Evolutionary conservation across 2,888 invertebrate genomes (phyloP).

Genomic region (Halictus ligatus): DNA sequence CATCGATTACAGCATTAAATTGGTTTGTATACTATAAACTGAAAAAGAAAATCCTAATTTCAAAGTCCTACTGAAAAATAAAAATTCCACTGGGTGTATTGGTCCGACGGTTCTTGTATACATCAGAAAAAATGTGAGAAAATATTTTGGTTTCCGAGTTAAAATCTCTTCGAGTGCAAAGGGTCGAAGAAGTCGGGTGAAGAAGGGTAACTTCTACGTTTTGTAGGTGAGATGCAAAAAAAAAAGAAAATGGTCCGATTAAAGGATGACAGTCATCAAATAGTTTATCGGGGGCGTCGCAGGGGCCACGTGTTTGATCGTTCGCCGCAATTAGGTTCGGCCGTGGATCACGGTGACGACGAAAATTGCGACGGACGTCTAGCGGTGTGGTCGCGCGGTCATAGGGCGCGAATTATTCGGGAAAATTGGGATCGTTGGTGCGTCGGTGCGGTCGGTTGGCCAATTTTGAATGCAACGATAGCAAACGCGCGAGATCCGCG

Average conservation of each 20-base stretch:
- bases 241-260: background rate
- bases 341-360: slow-evolving; percentile 32
- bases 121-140: too few species aligned
- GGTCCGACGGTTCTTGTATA: too few species aligned
- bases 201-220: too few species aligned
- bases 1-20: too few species aligned
- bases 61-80: too few species aligned
- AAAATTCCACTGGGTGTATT: too few species aligned
- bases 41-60: too few species aligned
- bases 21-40: too few species aligned
- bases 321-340: slow-evolving; percentile 28
- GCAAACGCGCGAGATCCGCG: slow-evolving; percentile 46
- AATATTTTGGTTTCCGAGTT: too few species aligned
- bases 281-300: background rate
- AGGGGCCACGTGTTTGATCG: background rate
- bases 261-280: background rate
- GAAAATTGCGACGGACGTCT: slow-evolving; percentile 47
- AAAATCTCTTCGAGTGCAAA: too few species aligned
- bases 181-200: too few species aligned
- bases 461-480: slow-evolving; percentile 50
- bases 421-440: slow-evolving; percentile 51
- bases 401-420: slow-evolving; percentile 56
- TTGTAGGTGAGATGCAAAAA: background rate
- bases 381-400: slow-evolving; percentile 15
- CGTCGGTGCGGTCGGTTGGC: slow-evolving; percentile 47